Base-by-base conservation (phyloP, 2,888 invertebrate species). In the Bruchidius siliquastri region DNA sequence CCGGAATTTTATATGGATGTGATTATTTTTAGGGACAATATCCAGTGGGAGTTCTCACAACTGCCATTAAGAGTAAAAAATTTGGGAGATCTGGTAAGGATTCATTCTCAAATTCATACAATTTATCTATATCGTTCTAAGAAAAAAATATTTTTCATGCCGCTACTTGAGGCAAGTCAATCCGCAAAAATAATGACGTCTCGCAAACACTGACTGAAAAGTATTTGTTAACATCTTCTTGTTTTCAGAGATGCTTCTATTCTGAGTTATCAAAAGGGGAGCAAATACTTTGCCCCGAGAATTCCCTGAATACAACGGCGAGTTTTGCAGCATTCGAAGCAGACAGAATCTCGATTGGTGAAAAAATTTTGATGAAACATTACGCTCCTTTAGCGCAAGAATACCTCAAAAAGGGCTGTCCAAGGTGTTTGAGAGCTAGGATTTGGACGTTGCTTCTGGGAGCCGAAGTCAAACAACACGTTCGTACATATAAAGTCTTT, bases 371-470 rank as follows among this genome's bases (percentile, higher is more conserved):
- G 20, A 89, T 90, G 21, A 90, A 92, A 70, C 93, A 93, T 77
- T 95, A 96, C 84, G 94, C 96, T 0, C 96, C 97, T 0, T 89
- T 96, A 66, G 94, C 95, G 67, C 96, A 97, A 85, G 97, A 98
- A 87, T 96, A 93, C 85, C 87, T 96, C 18, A 97, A 97, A 87
- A 91, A 91, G 78, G 96, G 96, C 20, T 93, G 94, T 80, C 96
- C 96, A 0, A 90, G 93, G 78, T 89, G 90, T 76, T 88, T 96
- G 69, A 89, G 98, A 20, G 95, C 94, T 0, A 90, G 90, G 76
- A 89, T 98, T 0, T 98, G 98, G 97, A 90, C 94, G 0, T 92
- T 94, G 78, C 93, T 97, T 10, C 88, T 98, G 18, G 96, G 96
- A 21, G 93, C 94, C 69, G 92, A 94, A 80, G 88, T 94, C 1